phyloP scores from a whole-genome alignment of 2,797 vertebrate genomes.

The Ispidina picta region DNA sequence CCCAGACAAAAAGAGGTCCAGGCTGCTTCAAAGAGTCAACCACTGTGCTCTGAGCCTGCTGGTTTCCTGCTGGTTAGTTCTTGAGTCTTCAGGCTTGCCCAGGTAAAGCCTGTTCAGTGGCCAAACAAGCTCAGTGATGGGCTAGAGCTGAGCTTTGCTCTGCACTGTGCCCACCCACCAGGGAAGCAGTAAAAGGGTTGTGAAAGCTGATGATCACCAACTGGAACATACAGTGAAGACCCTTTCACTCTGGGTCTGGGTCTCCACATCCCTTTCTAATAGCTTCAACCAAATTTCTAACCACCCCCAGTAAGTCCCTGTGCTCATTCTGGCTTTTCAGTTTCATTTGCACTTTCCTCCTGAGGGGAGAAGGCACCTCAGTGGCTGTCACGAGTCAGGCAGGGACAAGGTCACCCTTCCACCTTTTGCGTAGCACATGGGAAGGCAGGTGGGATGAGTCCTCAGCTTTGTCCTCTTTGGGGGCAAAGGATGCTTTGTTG shows the following conservation, averaged over 20 bases:
- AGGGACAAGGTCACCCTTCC: neutral
- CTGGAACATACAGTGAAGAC: neutral
- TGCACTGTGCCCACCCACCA: too few relatives aligned
- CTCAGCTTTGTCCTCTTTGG: neutral
- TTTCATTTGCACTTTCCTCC: neutral
- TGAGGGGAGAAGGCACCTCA: neutral
- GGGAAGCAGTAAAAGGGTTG: neutral
- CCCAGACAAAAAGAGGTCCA: neutral
- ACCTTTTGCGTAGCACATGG: rapidly evolving
- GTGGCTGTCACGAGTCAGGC: neutral
- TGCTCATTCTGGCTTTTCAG: rapidly evolving
- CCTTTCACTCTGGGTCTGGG: rapidly evolving
- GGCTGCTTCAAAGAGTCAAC: neutral
- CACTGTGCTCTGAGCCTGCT: neutral
- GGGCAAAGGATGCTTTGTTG: neutral
- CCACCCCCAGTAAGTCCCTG: neutral
- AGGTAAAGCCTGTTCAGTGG: neutral
- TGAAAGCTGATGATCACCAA: neutral
- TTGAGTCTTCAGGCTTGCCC: neutral
- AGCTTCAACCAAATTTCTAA: neutral
- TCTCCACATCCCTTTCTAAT: neutral
- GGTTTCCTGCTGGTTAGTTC: neutral
- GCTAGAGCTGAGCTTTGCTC: neutral
- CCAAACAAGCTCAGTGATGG: neutral
- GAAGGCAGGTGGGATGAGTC: neutral